A percentile compares a stretch with the other conserved stretches of the same genome.
phyloP scores from a whole-genome alignment of 2,888 invertebrate genomes.

The Sphecodes monilicornis region DNA sequence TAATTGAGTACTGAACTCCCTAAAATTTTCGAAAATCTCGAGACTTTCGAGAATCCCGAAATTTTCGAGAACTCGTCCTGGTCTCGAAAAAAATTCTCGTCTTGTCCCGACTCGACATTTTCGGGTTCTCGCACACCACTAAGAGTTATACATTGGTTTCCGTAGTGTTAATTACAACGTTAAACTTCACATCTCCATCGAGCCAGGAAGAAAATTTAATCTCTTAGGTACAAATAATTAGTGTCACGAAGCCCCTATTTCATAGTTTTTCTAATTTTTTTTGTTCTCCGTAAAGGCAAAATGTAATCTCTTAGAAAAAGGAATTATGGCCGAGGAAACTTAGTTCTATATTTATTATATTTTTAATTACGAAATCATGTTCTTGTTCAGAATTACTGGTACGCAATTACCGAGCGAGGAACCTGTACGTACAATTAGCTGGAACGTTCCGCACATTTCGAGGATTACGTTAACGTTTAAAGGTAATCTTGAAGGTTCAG shows the following conservation, averaged over 20 bases:
- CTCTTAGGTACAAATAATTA: neutral
- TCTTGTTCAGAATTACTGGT: neutral
- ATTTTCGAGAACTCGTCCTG: no score
- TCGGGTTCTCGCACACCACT: no score
- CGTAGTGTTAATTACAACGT: no score
- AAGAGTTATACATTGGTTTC: no score
- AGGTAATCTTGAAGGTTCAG: neutral
- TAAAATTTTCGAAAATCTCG: no score
- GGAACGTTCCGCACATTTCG: neutral
- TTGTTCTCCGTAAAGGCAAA: neutral
- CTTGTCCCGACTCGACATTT: no score
- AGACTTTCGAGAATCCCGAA: no score
- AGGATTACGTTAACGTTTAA: constrained; percentile 5
- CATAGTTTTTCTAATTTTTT: neutral
- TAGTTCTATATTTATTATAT: neutral
- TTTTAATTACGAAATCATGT: neutral
- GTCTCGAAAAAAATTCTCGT: no score
- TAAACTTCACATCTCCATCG: neutral
- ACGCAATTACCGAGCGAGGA: neutral
- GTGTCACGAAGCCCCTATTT: neutral
- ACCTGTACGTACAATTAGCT: neutral
- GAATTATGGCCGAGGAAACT: neutral
- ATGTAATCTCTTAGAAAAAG: neutral
- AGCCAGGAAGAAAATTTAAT: neutral
- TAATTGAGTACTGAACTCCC: no score